Percentiles rank a stretch among this genome's conserved stretches.
These are phyloP conservation scores for Saccopteryx leptura DNA, from an alignment of 2,113 vertebrate species.

Conservation along the genomic window DNA sequence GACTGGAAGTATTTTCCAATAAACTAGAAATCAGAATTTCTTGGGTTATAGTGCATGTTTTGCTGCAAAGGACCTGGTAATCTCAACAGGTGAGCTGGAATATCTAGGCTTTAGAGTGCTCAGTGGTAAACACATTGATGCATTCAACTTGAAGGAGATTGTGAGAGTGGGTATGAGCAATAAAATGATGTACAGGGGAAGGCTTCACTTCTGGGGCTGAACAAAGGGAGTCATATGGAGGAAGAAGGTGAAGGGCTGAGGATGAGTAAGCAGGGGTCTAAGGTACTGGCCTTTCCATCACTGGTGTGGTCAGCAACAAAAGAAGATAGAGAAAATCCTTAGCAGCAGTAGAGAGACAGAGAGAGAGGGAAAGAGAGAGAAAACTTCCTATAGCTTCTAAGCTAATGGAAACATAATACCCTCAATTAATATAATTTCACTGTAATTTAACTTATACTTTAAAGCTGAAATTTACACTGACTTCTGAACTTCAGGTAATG, in stretches of 20 bases:
- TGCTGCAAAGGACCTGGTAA: background rate
- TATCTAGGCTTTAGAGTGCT: background rate
- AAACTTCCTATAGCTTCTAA: background rate
- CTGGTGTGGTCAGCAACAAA: background rate
- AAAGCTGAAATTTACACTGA: constrained; percentile 42
- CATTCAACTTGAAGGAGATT: background rate
- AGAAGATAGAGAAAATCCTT: background rate
- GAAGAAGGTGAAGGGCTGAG: background rate
- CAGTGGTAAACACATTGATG: background rate
- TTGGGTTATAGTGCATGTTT: background rate
- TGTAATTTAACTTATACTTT: background rate
- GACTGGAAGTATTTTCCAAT: background rate
- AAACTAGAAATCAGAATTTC: background rate
- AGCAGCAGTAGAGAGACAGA: background rate
- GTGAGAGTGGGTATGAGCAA: background rate
- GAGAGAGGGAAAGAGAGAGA: background rate
- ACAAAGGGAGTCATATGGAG: background rate
- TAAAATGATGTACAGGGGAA: background rate
- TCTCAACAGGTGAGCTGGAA: background rate
- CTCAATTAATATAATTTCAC: background rate
- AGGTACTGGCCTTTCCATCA: background rate
- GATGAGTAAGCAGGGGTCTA: background rate
- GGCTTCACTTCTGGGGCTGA: background rate
- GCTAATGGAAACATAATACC: background rate
- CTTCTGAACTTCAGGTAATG: background rate